These are phyloP conservation scores for Pipistrellus pipistrellus DNA, from an alignment of 2,797 vertebrate species.

Conservation along the genomic window DNA sequence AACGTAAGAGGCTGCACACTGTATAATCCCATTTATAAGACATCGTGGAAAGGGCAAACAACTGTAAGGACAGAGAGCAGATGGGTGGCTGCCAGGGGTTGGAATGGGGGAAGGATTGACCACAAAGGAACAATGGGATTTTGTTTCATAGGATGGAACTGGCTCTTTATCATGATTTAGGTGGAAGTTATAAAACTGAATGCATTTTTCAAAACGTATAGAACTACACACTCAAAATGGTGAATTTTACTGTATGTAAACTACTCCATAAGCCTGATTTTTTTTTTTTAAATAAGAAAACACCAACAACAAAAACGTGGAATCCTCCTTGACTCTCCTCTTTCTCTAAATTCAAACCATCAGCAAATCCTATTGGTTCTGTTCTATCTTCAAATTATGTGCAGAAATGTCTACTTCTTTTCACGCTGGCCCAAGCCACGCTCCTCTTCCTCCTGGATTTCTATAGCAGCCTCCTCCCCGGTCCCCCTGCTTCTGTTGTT, in stretches of 20 bases:
- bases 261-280: background rate
- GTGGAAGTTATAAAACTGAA: background rate
- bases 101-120: background rate
- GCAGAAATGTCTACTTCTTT: background rate
- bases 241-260: background rate
- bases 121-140: background rate
- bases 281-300: background rate
- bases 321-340: background rate
- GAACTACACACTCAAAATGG: background rate
- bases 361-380: background rate
- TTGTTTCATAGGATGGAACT: background rate
- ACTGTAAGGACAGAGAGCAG: background rate
- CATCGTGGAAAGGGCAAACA: background rate
- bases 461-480: fast-evolving
- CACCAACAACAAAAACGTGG: background rate
- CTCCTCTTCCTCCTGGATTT: background rate
- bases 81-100: background rate
- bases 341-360: background rate
- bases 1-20: background rate
- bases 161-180: background rate
- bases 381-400: background rate
- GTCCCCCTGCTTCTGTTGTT: background rate
- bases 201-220: background rate
- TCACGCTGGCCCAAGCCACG: background rate
- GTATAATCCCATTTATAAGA: background rate